Base-by-base conservation (phyloP, 2,797 vertebrate species). In the Rhinoraja longicauda region DNA sequence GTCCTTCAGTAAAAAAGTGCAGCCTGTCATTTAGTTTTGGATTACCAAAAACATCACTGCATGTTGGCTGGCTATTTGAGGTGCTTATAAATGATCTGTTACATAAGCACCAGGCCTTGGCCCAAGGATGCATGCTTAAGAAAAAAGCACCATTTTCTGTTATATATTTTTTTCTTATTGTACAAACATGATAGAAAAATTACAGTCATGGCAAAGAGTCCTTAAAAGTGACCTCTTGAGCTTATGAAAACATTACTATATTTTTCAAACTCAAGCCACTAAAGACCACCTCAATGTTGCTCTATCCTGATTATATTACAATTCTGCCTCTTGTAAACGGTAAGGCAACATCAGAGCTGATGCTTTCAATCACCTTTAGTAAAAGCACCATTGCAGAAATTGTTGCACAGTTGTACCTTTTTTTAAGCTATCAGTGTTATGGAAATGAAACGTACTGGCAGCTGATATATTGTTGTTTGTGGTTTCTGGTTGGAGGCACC, bases 371-470 rank as follows among this genome's bases (percentile, higher is more conserved):
- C 97, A 97, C 96, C 96, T 96, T 95, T 72, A 96, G 95, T 95
- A 96, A 96, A 97, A 99, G 98, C 98, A 99, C 98, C 98, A 98
- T 98, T 97, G 96, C 97, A 98, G 97, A 97, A 96, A 96, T 96
- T 96, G 97, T 98, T 97, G 97, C 98, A 99, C 98, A 99, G 98
- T 98, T 99, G 98, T 99, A 98, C 98, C 97, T 97, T 98, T 98
- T 98, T 98, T 97, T 97, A 70, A 92, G 75, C 70, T 95, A 97
- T 98, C 97, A 97, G 98, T 97, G 97, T 98, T 97, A 97, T 98
- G 98, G 98, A 98, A 99, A 98, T 98, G 98, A 98, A 98, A 99
- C 98, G 98, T 99, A 99, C 96, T 95, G 95, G 96, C 95, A 96
- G 96, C 96, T 95, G 98, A 96, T 98, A 97, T 96, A 97, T 97